Percentiles rank a stretch among this genome's conserved stretches.
phyloP scores from a whole-genome alignment of 2,888 invertebrate species.

The Dinocampus coccinellae region DNA sequence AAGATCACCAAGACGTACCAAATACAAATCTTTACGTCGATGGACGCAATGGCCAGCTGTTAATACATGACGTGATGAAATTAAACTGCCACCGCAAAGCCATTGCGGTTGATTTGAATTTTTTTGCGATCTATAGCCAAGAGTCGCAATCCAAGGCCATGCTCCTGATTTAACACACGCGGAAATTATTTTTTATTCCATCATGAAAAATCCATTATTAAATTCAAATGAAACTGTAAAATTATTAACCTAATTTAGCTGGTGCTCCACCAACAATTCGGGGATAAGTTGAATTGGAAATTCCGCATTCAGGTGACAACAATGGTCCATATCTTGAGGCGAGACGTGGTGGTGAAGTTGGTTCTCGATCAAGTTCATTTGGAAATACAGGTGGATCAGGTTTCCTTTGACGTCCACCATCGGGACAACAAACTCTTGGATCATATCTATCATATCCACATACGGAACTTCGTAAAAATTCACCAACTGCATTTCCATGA shows the following conservation, averaged over 20 bases:
- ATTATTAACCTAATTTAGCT: conserved; percentile 73
- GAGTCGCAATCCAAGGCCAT: conserved; percentile 85
- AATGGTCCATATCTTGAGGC: conserved; percentile 51
- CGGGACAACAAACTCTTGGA: conserved; percentile 77
- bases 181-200: too few species aligned
- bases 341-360: neutral
- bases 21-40: conserved; percentile 74
- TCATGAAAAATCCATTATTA: conserved; percentile 3
- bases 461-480: conserved; percentile 75
- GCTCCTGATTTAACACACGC: conserved; percentile 77
- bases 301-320: conserved; percentile 73
- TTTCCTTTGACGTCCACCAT: neutral
- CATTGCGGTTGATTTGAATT: conserved; percentile 68
- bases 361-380: conserved; percentile 4
- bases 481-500: conserved; percentile 68
- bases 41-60: conserved; percentile 85
- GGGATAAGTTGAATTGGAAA: conserved; percentile 72
- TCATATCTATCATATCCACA: conserved; percentile 78
- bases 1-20: conserved; percentile 84
- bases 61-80: conserved; percentile 78
- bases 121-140: conserved; percentile 75
- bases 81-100: conserved; percentile 80
- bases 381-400: conserved; percentile 11
- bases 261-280: conserved; percentile 82
- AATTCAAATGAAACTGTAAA: neutral